Evolutionary conservation across 2,888 invertebrate species (phyloP).

Genomic region (Hydriomena furcata): DNA sequence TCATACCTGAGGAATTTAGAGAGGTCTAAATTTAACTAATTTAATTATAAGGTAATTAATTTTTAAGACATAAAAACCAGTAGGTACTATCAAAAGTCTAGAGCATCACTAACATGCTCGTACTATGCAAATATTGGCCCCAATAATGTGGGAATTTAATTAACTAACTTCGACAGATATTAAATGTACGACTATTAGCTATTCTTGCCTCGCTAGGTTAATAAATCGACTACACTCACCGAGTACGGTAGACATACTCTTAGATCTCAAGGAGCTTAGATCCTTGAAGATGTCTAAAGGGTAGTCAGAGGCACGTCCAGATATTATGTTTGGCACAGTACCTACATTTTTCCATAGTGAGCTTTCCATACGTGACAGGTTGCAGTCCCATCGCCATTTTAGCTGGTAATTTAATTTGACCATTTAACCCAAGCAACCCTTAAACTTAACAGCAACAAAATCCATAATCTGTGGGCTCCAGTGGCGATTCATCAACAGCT

Average conservation of each 20-base stretch:
- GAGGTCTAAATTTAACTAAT: too few species aligned
- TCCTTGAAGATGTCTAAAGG: too few species aligned
- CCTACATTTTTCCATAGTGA: too few species aligned
- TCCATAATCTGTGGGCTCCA: conserved; percentile 5
- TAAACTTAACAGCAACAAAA: conserved; percentile 10
- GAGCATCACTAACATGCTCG: not conserved
- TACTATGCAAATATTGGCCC: conserved; percentile 24
- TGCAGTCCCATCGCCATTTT: too few species aligned
- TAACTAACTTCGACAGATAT: conserved; percentile 24
- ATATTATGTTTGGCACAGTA: too few species aligned
- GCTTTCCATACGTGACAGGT: too few species aligned
- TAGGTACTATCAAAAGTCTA: conserved; percentile 8
- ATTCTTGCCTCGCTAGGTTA: conserved; percentile 15
- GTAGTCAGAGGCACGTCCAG: too few species aligned
- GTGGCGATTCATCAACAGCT: conserved; percentile 25
- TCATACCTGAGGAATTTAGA: too few species aligned
- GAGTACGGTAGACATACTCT: too few species aligned
- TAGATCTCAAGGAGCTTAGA: too few species aligned
- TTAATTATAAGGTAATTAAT: too few species aligned
- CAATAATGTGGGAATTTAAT: conserved; percentile 26
- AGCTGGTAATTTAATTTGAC: not conserved
- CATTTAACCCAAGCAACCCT: not conserved
- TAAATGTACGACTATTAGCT: conserved; percentile 17
- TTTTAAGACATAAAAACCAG: too few species aligned
- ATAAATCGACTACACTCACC: conserved; percentile 22